Base-by-base conservation (phyloP, 2,797 vertebrate genomes). In the Enteromius fasciolatus region DNA sequence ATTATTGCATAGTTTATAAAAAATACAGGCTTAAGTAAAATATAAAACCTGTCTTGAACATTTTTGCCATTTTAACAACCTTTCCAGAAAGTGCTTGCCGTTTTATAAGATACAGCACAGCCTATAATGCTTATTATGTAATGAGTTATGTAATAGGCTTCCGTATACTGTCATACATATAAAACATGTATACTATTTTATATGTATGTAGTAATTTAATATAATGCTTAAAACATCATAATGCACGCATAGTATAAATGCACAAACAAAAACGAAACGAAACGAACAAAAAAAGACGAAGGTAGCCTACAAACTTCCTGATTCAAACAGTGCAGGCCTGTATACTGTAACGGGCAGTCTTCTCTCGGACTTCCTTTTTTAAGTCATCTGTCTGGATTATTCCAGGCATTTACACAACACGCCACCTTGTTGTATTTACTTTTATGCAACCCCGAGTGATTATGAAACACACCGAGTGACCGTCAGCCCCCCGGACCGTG, bases 341-440 rank as follows among this genome's bases (percentile, higher is more conserved):
- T 10, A n/a, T 3, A 1, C 44, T 11, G 68, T 48, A 23, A 28
- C 23, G 15, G 61, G 17, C 59, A 7, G 28, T 23, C 17, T 36
- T 10, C 17, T 50, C 76, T 66, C 17, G 5, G 14, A 39, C 44
- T 6, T 67, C 10, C 12, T 78, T 68, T 39, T 36, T 63, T 67
- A 78, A 68, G 44, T 68, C 28, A 78, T 41, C 63, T 7, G 2
- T 31, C 25, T 36, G 63, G 77, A 78, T 68, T 68, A 52, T 78
- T 78, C 77, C 25, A 23, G 20, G 18, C 72, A n/a, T 67, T 82
- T 82, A 82, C 23, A 82, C 80, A 82, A 82, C 36, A 69, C 63
- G 15, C 70, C 57, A 77, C 64, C 66, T 41, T 54, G 44, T 52
- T 41, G 63, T 52, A 33, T 77, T 64, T 33, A 77, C 63, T 70